Evolutionary conservation across 2,797 vertebrate genomes (phyloP).

Genomic region (Sebastes trivittatus): DNA sequence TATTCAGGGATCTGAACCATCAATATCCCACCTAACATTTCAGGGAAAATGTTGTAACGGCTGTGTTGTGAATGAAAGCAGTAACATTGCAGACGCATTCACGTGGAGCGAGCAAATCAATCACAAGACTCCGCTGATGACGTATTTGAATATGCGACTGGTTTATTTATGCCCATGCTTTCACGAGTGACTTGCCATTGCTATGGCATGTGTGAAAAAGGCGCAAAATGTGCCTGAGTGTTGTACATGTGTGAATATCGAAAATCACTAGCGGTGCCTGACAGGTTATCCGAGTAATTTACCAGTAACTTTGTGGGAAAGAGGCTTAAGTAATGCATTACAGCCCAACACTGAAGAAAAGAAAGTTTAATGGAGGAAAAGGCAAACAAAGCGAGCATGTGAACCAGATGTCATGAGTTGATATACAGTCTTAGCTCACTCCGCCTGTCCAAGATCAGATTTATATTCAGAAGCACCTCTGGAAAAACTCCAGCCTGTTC

Average conservation of each 20-base stretch:
- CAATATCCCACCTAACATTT: neutral
- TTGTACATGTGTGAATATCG: neutral
- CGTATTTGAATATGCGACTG: neutral
- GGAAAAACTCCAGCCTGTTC: constrained; percentile 1
- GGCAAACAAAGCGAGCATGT: neutral
- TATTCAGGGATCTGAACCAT: too few species aligned
- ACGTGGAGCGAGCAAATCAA: neutral
- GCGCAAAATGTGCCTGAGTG: neutral
- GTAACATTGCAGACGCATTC: neutral
- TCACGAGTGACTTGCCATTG: neutral
- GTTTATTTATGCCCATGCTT: neutral
- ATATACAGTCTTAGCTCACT: neutral
- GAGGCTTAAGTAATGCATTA: neutral
- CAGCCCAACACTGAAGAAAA: neutral
- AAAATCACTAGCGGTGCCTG: neutral
- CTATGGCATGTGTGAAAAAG: neutral
- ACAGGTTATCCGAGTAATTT: neutral
- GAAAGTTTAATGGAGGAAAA: neutral
- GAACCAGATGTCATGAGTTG: neutral
- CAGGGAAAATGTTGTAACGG: neutral
- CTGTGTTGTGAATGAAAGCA: neutral
- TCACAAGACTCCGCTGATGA: neutral
- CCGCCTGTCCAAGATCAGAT: neutral
- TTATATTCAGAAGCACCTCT: neutral
- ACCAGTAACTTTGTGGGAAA: neutral